Conservation (phyloP, 2,888 invertebrate genomes). For the Pharmacophagus antenor region DNA sequence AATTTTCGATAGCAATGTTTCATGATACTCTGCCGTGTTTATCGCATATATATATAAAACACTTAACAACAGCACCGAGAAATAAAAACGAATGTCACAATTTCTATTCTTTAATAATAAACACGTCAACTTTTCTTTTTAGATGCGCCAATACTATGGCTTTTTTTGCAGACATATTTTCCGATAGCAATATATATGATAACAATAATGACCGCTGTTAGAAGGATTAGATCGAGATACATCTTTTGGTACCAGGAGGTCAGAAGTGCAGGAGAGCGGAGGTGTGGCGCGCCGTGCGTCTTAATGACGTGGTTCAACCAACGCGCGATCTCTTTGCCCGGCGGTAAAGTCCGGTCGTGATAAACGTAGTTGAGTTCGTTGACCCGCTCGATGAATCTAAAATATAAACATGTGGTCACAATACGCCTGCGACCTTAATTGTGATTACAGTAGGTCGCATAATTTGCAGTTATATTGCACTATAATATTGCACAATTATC, state of each 20-base stretch:
- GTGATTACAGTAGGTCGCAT: too few species aligned
- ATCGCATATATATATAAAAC: neutral
- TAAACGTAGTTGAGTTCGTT: constrained; percentile 45
- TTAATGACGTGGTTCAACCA: constrained; percentile 52
- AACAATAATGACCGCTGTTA: constrained; percentile 18
- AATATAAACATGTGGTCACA: too few species aligned
- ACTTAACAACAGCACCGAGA: neutral
- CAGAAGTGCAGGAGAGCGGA: constrained; percentile 47
- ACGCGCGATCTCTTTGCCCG: constrained; percentile 43
- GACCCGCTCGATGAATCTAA: constrained; percentile 43
- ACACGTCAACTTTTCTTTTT: constrained; percentile 13
- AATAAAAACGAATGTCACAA: too few species aligned
- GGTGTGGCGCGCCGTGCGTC: constrained; percentile 48
- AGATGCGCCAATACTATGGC: neutral
- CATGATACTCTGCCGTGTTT: too few species aligned
- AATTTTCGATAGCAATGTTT: too few species aligned
- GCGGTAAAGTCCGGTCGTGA: constrained; percentile 44
- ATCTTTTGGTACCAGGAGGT: constrained; percentile 51
- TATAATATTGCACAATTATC: too few species aligned
- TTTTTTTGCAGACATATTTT: constrained; percentile 5
- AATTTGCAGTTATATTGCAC: too few species aligned
- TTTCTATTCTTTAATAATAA: neutral
- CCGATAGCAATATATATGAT: neutral
- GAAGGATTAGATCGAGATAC: constrained; percentile 43
- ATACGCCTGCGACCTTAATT: too few species aligned